Base-by-base conservation (phyloP, 2,113 vertebrate species). In the Rhabdornis inornatus region DNA sequence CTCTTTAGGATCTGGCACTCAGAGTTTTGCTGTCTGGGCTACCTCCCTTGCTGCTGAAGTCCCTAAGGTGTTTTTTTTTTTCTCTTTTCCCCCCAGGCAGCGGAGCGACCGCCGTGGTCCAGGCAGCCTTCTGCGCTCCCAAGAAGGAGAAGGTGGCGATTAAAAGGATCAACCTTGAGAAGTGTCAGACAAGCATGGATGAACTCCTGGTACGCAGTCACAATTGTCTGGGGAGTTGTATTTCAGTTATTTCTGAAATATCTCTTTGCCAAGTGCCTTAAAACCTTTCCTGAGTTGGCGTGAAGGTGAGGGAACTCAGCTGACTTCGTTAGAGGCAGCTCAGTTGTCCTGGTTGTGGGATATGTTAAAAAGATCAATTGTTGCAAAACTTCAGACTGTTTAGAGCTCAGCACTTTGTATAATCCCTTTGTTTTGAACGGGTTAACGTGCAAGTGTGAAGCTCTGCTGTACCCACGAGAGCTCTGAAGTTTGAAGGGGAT, bases 101-200 rank as follows among this genome's bases (percentile, higher is more conserved):
- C 3, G 98, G 98, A 95, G 98, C 98, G 27, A 99, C 99, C 19
- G 99, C 99, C 0, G 99, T 99, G 95, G 99, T 99, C 70, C 99
- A 99, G 92, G 99, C 99, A 52, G 99, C 99, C 0, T 98, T 98
- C 89, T 99, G 99, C 64, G 76, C 85, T 52, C 99, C 99, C 1
- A 99, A 99, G 95, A 99, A 99, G 96, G 99, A 99, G 97, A 99
- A 98, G 95, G 99, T 99, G 97, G 99, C 99, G 4, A 99, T 99
- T 92, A 99, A 99, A 96, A 98, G 99, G 75, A 99, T 99, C 96
- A 99, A 99, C 89, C 98, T 99, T 35, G 99, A 99, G 95, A 99
- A 99, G 90, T 99, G 99, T 97, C 99, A 99, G 88, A 99, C 99
- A 1, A 99, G 99, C 98, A 99, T 99, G 99, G 99, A 99, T 70